Evolutionary conservation across 2,113 vertebrate genomes (phyloP), one percentile per base, ranked within the genome.

Genomic region (Oxygymnocypris stewartii): DNA sequence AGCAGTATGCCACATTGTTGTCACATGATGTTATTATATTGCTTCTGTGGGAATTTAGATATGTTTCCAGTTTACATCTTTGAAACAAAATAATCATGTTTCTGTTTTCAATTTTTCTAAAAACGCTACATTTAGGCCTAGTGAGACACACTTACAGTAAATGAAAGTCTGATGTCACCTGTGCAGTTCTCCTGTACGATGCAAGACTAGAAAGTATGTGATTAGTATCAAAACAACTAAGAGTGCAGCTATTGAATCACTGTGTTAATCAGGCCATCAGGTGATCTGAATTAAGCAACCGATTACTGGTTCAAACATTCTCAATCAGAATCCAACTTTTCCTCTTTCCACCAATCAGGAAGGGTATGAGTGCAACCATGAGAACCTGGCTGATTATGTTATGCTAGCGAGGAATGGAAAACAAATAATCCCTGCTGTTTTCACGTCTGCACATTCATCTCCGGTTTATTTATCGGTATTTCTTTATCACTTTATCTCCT

Each of bases 391-490:
- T 82, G 42, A 82, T 82, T 67, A 35, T 83, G 44, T 67, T 44
- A 23, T 69, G 59, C 25, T 37, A 31, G 81, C 49, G 20, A 12
- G 49, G 8, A 74, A 73, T 74, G 13, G 69, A 84, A 84, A 73
- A 84, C 69, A 84, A 84, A 74, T 28, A 59, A 74, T 40, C 44
- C 65, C 71, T 79, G 23, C 47, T 67, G 61, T 87, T 75, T 87
- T 82, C 71, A 51, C 3, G 35, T 44, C 63, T 61, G 63, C 37
- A 25, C 69, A 42, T 84, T 84, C 49, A 40, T 59, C 69, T 84
- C 82, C 47, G 31, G 69, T 74, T 84, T 25, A 31, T 71, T 69
- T 82, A 82, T 82, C 61, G 18, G 31, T 18, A 67, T 44, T n/a
- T 51, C 28, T 65, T 44, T 16, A 71, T 79, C 31, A 57, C 40